Percentiles rank a stretch among this genome's conserved stretches.
Evolutionary conservation across 2,113 vertebrate genomes (phyloP).

Genomic region (Agapornis roseicollis): DNA sequence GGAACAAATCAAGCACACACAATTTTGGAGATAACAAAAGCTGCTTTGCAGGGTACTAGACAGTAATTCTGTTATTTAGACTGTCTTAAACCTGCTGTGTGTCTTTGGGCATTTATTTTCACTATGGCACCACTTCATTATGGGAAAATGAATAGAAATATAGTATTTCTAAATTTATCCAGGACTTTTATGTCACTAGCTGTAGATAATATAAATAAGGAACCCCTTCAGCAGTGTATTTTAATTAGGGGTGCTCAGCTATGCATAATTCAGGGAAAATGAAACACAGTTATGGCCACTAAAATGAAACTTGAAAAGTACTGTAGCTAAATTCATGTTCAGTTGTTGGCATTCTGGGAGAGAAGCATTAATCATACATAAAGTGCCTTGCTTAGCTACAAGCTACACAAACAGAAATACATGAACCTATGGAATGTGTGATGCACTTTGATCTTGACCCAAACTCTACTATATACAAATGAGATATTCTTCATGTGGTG

Average conservation of each 20-base stretch:
- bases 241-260: neutral
- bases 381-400: neutral
- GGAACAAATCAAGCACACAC: neutral
- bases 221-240: neutral
- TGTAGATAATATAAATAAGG: neutral
- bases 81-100: neutral
- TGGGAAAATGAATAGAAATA: neutral
- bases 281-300: neutral
- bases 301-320: neutral
- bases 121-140: neutral
- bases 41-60: neutral
- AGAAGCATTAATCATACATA: neutral
- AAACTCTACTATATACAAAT: rapidly evolving
- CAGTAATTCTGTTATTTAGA: neutral
- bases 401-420: neutral
- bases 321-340: neutral
- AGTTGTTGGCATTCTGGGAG: neutral
- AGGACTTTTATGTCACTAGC: neutral
- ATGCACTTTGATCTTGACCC: neutral
- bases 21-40: neutral
- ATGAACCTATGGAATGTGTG: rapidly evolving
- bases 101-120: neutral
- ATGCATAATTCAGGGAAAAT: neutral
- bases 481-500: neutral
- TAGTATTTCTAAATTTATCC: neutral